Conservation (phyloP, 2,113 vertebrate species). For the Barbus barbus region DNA sequence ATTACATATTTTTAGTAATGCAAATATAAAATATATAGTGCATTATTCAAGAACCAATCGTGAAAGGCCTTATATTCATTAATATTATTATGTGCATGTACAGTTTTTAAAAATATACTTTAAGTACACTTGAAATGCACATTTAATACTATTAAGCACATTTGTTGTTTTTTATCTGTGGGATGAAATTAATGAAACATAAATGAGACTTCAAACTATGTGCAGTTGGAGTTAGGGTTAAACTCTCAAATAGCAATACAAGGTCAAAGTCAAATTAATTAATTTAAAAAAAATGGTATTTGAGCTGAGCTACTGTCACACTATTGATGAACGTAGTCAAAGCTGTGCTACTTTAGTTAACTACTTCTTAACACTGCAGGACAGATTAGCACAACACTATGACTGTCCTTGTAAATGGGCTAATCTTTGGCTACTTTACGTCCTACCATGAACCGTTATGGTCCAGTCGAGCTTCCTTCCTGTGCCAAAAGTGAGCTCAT, state of each 20-base stretch:
- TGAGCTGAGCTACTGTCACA: background rate
- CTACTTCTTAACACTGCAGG: background rate
- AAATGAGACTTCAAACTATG: background rate
- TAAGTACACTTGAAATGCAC: too few relatives aligned
- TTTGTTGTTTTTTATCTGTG: background rate
- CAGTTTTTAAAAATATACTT: too few relatives aligned
- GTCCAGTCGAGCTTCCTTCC: constrained; percentile 2
- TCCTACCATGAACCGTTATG: constrained; percentile 1
- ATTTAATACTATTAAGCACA: too few relatives aligned
- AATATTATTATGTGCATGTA: too few relatives aligned
- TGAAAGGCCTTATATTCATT: too few relatives aligned
- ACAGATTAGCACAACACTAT: constrained; percentile 45
- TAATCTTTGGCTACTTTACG: constrained; percentile 14
- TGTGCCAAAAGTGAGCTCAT: constrained; percentile 28
- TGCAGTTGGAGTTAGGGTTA: too few relatives aligned
- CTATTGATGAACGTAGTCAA: background rate
- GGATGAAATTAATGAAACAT: background rate
- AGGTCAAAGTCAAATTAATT: too few relatives aligned
- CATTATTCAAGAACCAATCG: too few relatives aligned
- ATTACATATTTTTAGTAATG: background rate
- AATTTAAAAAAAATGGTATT: too few relatives aligned
- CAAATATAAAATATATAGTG: background rate
- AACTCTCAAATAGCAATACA: too few relatives aligned
- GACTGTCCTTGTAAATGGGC: constrained; percentile 48
- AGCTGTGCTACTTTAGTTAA: background rate